Conservation (phyloP, 2,113 vertebrate genomes). For the Triplophysa dalaica region DNA sequence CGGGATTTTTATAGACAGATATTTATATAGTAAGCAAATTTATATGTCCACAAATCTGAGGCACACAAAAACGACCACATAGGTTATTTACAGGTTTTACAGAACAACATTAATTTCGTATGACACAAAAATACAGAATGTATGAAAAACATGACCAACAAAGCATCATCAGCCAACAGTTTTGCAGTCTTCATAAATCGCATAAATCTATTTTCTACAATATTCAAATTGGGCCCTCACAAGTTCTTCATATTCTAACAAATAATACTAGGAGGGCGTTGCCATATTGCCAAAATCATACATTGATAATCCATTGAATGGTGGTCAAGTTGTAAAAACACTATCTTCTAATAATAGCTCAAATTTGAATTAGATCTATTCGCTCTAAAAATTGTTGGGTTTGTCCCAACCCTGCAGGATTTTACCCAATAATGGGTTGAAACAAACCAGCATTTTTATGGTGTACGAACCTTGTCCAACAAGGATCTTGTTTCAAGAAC, state of each 20-base stretch:
- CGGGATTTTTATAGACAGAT: slow-evolving; percentile 39
- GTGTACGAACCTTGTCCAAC: too few species aligned
- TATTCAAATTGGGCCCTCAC: background rate
- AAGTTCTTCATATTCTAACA: background rate
- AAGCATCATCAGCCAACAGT: background rate
- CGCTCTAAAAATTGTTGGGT: too few species aligned
- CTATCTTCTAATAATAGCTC: too few species aligned
- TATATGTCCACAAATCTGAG: slow-evolving; percentile 64
- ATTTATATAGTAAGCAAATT: slow-evolving; percentile 56
- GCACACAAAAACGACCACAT: slow-evolving; percentile 63
- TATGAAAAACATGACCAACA: slow-evolving; percentile 43
- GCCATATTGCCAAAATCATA: background rate
- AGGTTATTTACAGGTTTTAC: slow-evolving; percentile 59
- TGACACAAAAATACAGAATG: slow-evolving; percentile 56
- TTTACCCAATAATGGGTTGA: too few species aligned
- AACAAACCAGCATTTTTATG: too few species aligned
- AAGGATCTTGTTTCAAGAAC: too few species aligned
- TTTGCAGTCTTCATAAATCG: background rate
- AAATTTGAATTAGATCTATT: too few species aligned
- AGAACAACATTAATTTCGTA: slow-evolving; percentile 61
- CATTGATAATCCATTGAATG: too few species aligned
- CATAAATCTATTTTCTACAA: slow-evolving; percentile 4
- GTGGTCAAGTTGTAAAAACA: too few species aligned
- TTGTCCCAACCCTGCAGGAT: too few species aligned
- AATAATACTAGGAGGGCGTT: background rate